Conservation (phyloP, 1,140 invertebrate genomes). For the Drosophila bocki region DNA sequence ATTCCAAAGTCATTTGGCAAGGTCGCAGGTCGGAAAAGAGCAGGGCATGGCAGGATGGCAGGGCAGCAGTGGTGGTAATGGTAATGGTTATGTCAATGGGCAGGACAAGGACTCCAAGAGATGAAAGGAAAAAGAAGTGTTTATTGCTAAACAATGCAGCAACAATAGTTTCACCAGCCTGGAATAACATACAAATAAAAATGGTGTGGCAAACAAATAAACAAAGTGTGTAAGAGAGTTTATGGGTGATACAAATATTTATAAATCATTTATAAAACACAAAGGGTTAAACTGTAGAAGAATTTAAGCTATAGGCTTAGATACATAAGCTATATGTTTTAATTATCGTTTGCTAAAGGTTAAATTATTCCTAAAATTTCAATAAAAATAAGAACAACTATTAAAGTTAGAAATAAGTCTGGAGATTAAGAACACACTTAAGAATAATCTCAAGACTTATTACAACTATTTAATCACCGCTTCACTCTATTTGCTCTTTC, state of each 20-base stretch:
- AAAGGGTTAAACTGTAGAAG: background rate
- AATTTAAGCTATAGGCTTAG: background rate
- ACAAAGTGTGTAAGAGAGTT: background rate
- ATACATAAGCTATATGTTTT: background rate
- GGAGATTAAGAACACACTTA: background rate
- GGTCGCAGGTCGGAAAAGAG: slow-evolving; percentile 18
- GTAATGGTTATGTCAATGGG: slow-evolving; percentile 44
- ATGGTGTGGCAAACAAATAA: slow-evolving; percentile 10
- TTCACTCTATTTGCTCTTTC: background rate
- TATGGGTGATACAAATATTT: background rate
- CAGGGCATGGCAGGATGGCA: background rate
- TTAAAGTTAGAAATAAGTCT: background rate
- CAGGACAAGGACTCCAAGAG: slow-evolving; percentile 17
- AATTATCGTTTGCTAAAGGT: background rate
- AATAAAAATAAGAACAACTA: background rate
- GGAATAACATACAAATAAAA: slow-evolving; percentile 11
- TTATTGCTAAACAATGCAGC: slow-evolving; percentile 47
- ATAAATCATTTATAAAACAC: background rate
- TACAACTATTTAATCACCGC: background rate
- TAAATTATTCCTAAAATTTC: background rate
- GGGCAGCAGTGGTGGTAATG: background rate
- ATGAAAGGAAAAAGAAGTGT: slow-evolving; percentile 40
- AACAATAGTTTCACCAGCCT: slow-evolving; percentile 8
- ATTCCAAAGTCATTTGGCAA: slow-evolving; percentile 53
- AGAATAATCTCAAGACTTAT: slow-evolving; percentile 10